These are phyloP conservation scores for Pipistrellus pygmaeus DNA, from an alignment of 2,797 vertebrate genomes.

Conservation along the genomic window DNA sequence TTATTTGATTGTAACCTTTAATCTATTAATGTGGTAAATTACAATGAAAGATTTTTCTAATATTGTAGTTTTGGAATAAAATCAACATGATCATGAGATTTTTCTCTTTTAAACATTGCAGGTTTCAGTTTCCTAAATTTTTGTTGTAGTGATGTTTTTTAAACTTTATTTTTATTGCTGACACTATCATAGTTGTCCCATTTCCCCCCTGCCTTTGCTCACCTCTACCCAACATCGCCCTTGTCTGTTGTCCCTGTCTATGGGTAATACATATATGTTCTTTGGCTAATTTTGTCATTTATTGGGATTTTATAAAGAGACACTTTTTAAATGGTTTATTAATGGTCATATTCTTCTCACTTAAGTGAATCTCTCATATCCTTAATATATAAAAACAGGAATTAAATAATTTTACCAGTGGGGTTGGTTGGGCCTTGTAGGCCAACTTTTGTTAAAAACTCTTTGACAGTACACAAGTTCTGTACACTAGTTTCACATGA, in stretches of 20 bases:
- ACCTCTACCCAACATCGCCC: neutral
- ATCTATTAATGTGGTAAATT: neutral
- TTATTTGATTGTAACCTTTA: neutral
- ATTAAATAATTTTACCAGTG: neutral
- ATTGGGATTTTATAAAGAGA: constrained; percentile 29
- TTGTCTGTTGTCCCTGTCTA: neutral
- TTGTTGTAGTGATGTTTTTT: neutral
- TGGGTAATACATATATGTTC: neutral
- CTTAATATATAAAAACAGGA: neutral
- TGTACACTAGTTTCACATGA: neutral
- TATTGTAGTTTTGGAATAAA: constrained; percentile 8
- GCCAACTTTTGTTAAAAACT: constrained; percentile 13
- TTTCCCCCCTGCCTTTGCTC: neutral
- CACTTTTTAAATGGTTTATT: neutral
- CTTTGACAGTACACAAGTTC: neutral
- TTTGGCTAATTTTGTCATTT: neutral
- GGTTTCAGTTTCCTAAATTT: constrained; percentile 11
- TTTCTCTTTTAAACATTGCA: neutral
- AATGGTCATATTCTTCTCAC: neutral
- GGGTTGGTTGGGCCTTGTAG: neutral
- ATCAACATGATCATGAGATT: neutral
- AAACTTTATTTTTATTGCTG: neutral
- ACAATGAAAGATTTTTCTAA: neutral
- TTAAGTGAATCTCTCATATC: neutral
- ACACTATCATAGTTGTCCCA: neutral